Conservation (phyloP, 2,113 vertebrate genomes). For the Bufo bufo region DNA sequence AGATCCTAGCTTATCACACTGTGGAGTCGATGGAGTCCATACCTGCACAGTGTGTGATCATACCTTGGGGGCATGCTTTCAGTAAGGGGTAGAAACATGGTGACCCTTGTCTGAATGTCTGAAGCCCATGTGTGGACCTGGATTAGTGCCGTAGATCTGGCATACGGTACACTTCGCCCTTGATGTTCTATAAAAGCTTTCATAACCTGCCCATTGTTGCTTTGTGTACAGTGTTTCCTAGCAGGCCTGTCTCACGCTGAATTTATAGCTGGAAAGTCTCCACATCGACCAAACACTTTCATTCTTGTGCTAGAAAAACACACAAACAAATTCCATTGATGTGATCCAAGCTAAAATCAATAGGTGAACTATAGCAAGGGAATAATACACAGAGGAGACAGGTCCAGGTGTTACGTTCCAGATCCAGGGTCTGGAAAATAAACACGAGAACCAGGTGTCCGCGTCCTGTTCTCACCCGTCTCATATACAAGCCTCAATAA, state of each 20-base stretch:
- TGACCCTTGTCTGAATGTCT: not conserved
- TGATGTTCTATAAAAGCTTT: constrained; percentile 5
- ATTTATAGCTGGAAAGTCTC: constrained; percentile 42
- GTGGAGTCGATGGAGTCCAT: too few relatives aligned
- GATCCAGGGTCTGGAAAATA: constrained; percentile 46
- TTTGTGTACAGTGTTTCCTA: not conserved
- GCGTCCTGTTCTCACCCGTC: constrained; percentile 16
- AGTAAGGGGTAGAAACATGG: not conserved
- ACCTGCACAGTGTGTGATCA: not conserved
- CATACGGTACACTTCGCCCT: not conserved
- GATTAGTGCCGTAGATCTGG: not conserved
- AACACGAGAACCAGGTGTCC: constrained; percentile 47
- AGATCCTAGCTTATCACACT: too few relatives aligned
- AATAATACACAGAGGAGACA: constrained; percentile 46
- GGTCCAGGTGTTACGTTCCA: constrained; percentile 52
- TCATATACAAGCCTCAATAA: constrained; percentile 34
- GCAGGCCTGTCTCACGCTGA: not conserved
- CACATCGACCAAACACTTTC: constrained; percentile 4
- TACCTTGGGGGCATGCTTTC: not conserved
- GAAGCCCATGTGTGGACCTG: not conserved
- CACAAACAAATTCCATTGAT: constrained; percentile 46
- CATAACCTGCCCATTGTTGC: constrained; percentile 34
- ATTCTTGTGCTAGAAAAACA: constrained; percentile 18
- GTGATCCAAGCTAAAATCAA: constrained; percentile 50
- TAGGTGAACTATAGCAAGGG: constrained; percentile 35